Conservation (phyloP, 2,113 vertebrate genomes). For the Saccopteryx bilineata region DNA sequence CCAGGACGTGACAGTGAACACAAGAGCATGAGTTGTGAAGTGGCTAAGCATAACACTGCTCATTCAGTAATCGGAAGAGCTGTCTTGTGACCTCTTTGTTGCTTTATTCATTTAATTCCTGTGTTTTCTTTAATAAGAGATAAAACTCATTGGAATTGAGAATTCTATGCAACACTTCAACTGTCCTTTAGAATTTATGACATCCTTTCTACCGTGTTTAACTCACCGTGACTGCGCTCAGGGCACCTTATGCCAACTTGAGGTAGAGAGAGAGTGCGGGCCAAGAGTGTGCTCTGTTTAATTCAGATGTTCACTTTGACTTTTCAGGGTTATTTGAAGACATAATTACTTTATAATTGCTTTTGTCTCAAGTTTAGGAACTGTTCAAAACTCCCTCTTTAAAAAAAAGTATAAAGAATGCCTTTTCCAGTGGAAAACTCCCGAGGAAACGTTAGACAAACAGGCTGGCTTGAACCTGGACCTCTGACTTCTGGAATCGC, state of each 20-base stretch:
- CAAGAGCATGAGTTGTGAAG: fast-evolving
- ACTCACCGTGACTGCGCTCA: fast-evolving
- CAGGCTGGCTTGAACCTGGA: background rate
- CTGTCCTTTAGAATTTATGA: background rate
- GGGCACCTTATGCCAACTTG: background rate
- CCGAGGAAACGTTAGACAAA: background rate
- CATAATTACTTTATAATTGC: background rate
- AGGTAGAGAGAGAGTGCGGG: background rate
- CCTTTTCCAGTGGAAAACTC: background rate
- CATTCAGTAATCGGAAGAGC: background rate
- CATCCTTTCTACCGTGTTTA: background rate
- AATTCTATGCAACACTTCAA: background rate
- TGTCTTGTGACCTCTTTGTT: background rate
- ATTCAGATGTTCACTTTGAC: background rate
- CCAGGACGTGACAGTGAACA: fast-evolving
- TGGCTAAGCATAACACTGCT: background rate
- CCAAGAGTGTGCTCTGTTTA: background rate
- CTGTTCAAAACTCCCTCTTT: conserved; percentile 12
- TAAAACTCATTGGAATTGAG: background rate
- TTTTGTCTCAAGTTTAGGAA: conserved; percentile 45
- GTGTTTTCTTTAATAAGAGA: background rate
- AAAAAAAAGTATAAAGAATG: background rate
- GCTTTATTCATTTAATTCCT: background rate
- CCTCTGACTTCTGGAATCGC: background rate
- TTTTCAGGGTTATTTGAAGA: background rate